Evolutionary conservation across 2,888 invertebrate species (phyloP).

Genomic region (Oithona nana): DNA sequence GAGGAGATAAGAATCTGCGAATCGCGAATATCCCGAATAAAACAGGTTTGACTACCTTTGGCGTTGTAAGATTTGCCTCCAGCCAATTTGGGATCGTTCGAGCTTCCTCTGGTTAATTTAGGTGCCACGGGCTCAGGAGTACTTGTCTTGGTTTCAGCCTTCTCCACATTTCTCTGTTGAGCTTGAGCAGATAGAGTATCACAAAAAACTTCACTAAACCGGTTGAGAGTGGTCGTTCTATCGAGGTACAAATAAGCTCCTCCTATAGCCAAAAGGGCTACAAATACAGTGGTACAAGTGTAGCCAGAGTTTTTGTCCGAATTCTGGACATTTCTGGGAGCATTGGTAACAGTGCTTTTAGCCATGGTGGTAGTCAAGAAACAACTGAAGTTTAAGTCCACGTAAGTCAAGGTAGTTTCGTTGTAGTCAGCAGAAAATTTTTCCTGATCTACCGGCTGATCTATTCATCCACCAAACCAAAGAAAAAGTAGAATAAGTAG

Average conservation of each 20-base stretch:
- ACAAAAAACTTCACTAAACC: not conserved
- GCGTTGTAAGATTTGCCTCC: not conserved
- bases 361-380: not conserved
- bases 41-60: no score
- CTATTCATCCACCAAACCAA: no score
- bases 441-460: no score
- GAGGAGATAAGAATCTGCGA: no score
- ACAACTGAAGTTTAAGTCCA: not conserved
- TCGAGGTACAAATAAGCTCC: not conserved
- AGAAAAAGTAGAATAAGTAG: no score
- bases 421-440: not conserved
- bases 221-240: not conserved
- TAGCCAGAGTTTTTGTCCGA: not conserved
- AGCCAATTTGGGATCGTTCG: not conserved
- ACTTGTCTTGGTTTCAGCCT: not conserved
- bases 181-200: not conserved
- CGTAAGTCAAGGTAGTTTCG: not conserved
- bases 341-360: no score
- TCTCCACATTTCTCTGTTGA: not conserved
- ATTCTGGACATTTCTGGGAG: no score
- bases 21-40: no score
- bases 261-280: not conserved
- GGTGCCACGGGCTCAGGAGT: not conserved
- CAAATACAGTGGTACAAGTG: not conserved
- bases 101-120: not conserved